Base-by-base conservation (phyloP, 2,113 vertebrate genomes). In the Polyodon spathula region DNA sequence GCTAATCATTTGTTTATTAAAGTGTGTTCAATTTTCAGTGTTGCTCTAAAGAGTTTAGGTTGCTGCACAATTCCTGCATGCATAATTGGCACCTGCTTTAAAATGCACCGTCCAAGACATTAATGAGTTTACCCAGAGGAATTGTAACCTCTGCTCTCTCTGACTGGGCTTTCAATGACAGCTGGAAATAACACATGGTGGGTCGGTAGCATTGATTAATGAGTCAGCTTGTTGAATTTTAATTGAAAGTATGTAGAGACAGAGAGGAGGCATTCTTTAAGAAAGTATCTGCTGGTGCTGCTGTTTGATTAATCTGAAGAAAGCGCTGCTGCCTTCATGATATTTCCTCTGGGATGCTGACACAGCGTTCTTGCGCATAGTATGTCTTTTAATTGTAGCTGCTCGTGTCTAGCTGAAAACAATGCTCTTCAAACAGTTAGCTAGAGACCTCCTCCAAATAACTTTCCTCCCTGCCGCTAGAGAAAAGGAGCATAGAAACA, bases 141-240 rank as follows among this genome's bases (percentile, higher is more conserved):
- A 50, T 14, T n/a, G 6, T 10, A 44, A 44, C 42, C 42, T 12
- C 42, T 4, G 11, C 42, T 4, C 42, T 5, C 5, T 14, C 14
- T 50, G 10, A 50, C n/a, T 27, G 27, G n/a, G 27, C 10, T 37
- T 55, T 55, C 53, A 55, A 12, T 38, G 37, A 55, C 15, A 38
- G 37, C 53, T 55, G 15, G 17, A 37, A 7, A 11, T 38, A 55
- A 55, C 15, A 55, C 53, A 16, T 10, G 8, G 53, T 4, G 37
- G 5, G 4, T 55, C 17, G 37, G 53, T 27, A 55, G 27, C 53
- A 55, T 55, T 55, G 53, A 55, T 55, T 55, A 55, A 55, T 37
- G 53, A 55, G 53, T 10, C 4, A 55, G 11, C 17, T 6, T 55
- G 16, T 17, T 55, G 16, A 55, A 55, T 55, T 55, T 55, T 55